Conservation (phyloP, 2,113 vertebrate genomes). For the Hippocampus zosterae region DNA sequence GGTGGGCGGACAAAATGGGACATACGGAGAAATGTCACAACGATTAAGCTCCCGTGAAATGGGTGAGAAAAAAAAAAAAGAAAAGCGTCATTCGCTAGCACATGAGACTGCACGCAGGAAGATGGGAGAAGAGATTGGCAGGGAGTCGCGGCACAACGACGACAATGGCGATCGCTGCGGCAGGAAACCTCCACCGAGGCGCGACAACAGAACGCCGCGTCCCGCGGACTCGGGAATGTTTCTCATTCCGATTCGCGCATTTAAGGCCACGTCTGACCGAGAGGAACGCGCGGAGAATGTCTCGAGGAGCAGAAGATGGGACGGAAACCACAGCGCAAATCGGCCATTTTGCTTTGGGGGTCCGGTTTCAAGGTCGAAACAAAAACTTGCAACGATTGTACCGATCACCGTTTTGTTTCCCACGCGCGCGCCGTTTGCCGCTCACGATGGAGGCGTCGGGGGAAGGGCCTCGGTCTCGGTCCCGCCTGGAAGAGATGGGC, state of each 20-base stretch:
- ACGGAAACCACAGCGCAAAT: too few relatives aligned
- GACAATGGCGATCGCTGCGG: neutral
- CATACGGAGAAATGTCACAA: constrained; percentile 52
- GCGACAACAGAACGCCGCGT: neutral
- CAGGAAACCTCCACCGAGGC: neutral
- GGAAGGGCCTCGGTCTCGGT: too few relatives aligned
- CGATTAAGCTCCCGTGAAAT: constrained; percentile 39
- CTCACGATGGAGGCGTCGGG: too few relatives aligned
- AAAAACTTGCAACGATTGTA: too few relatives aligned
- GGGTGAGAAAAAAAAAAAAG: neutral
- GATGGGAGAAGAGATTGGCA: constrained; percentile 11
- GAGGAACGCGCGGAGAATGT: too few relatives aligned
- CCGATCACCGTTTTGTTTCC: too few relatives aligned
- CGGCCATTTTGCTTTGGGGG: too few relatives aligned
- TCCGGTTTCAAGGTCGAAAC: too few relatives aligned
- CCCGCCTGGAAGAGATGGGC: too few relatives aligned
- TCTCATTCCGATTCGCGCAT: neutral
- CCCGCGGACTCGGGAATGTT: neutral
- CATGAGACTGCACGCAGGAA: constrained; percentile 19
- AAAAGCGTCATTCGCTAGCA: constrained; percentile 39
- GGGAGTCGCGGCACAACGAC: constrained; percentile 12
- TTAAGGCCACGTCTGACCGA: too few relatives aligned
- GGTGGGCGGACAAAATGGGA: constrained; percentile 15
- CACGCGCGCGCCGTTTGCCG: too few relatives aligned
- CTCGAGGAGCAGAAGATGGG: too few relatives aligned